Evolutionary conservation across 2,888 invertebrate genomes (phyloP), one percentile per base, ranked within the genome.

Genomic region (Leptinotarsa tumamoca): DNA sequence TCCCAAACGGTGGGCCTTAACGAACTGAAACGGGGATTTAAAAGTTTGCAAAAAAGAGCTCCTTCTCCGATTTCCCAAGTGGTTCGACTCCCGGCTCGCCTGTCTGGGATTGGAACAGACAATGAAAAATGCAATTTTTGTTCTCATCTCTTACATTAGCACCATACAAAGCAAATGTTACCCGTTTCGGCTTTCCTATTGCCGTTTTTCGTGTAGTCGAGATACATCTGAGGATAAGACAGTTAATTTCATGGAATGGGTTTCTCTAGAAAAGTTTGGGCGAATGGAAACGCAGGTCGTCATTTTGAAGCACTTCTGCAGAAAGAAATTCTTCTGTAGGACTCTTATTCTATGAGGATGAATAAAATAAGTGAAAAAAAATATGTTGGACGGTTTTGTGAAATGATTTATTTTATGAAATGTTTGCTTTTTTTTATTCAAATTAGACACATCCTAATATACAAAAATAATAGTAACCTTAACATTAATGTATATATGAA

Each of bases 111-210:
- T 50, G 52, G 21, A 54, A 17, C 51, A 54, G 80, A 80, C 80
- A 80, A 79, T 78, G 77, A 77, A 79, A 79, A 80, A 80, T 79
- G 77, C 78, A 81, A 80, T 78, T 80, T 79, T 78, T 71, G 69
- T 77, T 71, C 73, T 77, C 78, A 79, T 63, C 63, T 81, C 80
- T 78, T 75, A 61, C 78, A 68, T 80, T 79, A 79, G 75, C 73
- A 67, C 69, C 70, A 68, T 70, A 79, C 68, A 68, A 27, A 27
- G 68, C 54, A 54, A 52, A 68, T 52, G 43, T 33, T 33, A 33
- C 63, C 33, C 43, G 27, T 63, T 63, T 33, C 14, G n/a, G 63
- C 63, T 63, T 63, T 33, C 63, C n/a, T 33, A 13, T 63, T 27
- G 27, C 18, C 17, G 17, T 63, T 27, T 63, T 63, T 63, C 21